Conservation (phyloP, 2,113 vertebrate species). For the Saccopteryx bilineata region DNA sequence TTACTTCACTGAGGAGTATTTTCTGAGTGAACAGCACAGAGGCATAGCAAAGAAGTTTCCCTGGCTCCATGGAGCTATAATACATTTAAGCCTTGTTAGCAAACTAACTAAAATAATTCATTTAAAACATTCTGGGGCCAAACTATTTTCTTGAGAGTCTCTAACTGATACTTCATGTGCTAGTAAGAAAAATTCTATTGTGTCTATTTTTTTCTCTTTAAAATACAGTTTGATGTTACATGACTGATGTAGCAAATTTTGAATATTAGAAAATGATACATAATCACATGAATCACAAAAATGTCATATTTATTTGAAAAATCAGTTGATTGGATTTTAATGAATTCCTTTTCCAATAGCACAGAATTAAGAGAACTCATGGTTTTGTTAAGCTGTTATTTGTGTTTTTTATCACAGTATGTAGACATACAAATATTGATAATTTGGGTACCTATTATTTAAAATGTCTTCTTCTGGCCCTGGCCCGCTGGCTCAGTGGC, state of each 20-base stretch:
- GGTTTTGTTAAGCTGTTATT: not conserved
- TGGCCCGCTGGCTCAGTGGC: too few species aligned
- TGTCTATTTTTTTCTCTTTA: not conserved
- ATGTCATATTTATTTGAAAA: not conserved
- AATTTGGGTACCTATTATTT: not conserved
- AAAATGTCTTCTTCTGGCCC: not conserved
- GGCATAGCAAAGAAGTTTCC: not conserved
- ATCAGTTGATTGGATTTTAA: not conserved
- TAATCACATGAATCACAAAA: conserved; percentile 1
- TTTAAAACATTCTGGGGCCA: not conserved
- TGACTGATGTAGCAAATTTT: not conserved
- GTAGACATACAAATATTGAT: not conserved
- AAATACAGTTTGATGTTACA: not conserved
- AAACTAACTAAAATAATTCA: conserved; percentile 12
- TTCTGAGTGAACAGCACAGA: not conserved
- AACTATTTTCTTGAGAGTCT: not conserved
- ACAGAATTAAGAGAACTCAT: not conserved
- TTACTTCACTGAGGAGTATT: not conserved
- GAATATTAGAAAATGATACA: not conserved
- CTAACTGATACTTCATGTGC: not conserved
- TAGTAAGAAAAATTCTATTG: not conserved
- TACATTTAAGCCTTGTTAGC: not conserved
- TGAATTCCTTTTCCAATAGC: not conserved
- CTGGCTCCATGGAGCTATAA: not conserved
- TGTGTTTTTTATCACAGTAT: not conserved